Evolutionary conservation across 2,113 vertebrate genomes (phyloP).

Genomic region (Tympanuchus pallidicinctus): DNA sequence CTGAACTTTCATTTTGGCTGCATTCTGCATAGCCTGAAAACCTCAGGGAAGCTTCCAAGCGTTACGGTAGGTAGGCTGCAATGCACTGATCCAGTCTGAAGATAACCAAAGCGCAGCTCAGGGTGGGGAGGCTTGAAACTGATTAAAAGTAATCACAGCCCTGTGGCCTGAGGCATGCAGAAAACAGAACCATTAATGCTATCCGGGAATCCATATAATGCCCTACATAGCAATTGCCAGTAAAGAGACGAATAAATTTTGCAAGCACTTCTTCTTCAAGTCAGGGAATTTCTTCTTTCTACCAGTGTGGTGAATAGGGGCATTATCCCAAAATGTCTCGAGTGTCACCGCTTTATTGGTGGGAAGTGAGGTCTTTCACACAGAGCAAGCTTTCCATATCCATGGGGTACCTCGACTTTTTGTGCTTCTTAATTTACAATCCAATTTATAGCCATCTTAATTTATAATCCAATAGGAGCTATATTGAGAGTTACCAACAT

Average conservation of each 20-base stretch:
- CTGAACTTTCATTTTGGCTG: constrained; percentile 51
- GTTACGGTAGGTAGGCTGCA: constrained; percentile 14
- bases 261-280: constrained; percentile 15
- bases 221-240: constrained; percentile 62
- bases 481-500: not conserved
- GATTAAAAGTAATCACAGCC: constrained; percentile 70
- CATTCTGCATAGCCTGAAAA: constrained; percentile 35
- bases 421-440: not conserved
- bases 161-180: constrained; percentile 55
- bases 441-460: not conserved
- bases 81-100: constrained; percentile 56
- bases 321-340: not conserved
- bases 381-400: not conserved
- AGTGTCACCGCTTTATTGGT: constrained; percentile 29
- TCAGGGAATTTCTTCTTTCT: constrained; percentile 39
- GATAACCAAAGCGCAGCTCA: constrained; percentile 52
- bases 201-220: constrained; percentile 53
- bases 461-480: not conserved
- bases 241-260: constrained; percentile 27
- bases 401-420: not conserved
- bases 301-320: constrained; percentile 3
- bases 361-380: not conserved
- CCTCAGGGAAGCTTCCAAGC: constrained; percentile 46
- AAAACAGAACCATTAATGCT: constrained; percentile 61
- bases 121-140: constrained; percentile 66